A percentile compares a stretch with the other conserved stretches of the same genome.
These are phyloP conservation scores for Podarcis lilfordi DNA, from an alignment of 2,797 vertebrate genomes.

Conservation along the genomic window DNA sequence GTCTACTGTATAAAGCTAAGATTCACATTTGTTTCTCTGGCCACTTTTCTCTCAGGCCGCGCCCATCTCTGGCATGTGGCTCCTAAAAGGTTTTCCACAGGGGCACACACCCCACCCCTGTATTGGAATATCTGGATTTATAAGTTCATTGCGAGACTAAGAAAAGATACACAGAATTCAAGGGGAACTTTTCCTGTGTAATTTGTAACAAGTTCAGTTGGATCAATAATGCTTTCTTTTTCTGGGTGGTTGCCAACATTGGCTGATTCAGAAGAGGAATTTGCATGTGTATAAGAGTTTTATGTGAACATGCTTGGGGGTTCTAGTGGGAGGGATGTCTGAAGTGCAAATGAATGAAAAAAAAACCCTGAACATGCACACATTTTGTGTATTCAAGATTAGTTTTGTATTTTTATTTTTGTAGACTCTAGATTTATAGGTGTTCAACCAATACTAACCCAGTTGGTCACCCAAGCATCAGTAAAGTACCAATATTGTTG, in stretches of 20 bases:
- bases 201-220: neutral
- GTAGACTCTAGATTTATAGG: neutral
- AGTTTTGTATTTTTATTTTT: neutral
- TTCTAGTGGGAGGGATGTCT: neutral
- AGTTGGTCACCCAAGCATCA: neutral
- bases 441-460: neutral
- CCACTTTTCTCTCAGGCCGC: too few species aligned
- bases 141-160: neutral
- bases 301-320: neutral
- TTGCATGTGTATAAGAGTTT: neutral
- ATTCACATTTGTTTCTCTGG: too few species aligned
- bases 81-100: too few species aligned
- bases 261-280: neutral
- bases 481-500: neutral
- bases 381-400: neutral
- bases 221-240: neutral
- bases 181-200: neutral
- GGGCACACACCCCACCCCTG: neutral
- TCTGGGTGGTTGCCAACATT: neutral
- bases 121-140: neutral
- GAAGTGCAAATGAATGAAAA: neutral
- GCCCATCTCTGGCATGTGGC: too few species aligned
- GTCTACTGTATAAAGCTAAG: too few species aligned
- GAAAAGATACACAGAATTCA: neutral
- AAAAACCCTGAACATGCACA: neutral